Percentiles rank a stretch among this genome's conserved stretches.
These are phyloP conservation scores for Paedocypris micromegethes DNA, from an alignment of 2,797 vertebrate genomes.

Conservation along the genomic window DNA sequence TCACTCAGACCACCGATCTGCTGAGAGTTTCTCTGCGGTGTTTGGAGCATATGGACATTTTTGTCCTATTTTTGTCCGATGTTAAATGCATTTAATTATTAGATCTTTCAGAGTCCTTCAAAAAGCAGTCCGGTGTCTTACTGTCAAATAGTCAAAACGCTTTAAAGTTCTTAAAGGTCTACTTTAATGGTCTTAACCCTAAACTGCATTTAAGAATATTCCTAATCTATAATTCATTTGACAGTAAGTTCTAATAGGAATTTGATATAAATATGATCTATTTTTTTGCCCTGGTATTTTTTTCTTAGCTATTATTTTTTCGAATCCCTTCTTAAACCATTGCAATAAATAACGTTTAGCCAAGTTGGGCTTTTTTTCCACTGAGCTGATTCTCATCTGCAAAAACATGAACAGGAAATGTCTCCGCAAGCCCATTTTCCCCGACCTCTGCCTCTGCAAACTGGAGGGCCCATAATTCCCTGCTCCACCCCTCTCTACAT, in stretches of 20 bases:
- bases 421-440: conserved; percentile 65
- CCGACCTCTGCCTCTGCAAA: conserved; percentile 57
- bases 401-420: conserved; percentile 75
- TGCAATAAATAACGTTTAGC: conserved; percentile 19
- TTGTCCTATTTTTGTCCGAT: conserved; percentile 14
- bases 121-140: too few relatives aligned
- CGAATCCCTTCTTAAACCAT: too few relatives aligned
- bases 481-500: conserved; percentile 29
- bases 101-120: neutral
- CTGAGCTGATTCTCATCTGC: conserved; percentile 66
- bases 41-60: conserved; percentile 43
- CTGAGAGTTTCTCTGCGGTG: conserved; percentile 50
- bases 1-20: conserved; percentile 31
- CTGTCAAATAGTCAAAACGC: too few relatives aligned
- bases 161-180: too few relatives aligned
- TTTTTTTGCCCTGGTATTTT: too few relatives aligned
- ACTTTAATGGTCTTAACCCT: too few relatives aligned
- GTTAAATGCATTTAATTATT: conserved; percentile 17
- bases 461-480: conserved; percentile 58
- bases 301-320: too few relatives aligned
- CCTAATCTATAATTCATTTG: too few relatives aligned
- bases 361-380: conserved; percentile 48
- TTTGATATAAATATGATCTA: too few relatives aligned
- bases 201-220: too few relatives aligned
- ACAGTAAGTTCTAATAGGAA: too few relatives aligned